A percentile compares a stretch with the other conserved stretches of the same genome.
Evolutionary conservation across 2,888 invertebrate genomes (phyloP).

Genomic region (Aphodius sticticus): DNA sequence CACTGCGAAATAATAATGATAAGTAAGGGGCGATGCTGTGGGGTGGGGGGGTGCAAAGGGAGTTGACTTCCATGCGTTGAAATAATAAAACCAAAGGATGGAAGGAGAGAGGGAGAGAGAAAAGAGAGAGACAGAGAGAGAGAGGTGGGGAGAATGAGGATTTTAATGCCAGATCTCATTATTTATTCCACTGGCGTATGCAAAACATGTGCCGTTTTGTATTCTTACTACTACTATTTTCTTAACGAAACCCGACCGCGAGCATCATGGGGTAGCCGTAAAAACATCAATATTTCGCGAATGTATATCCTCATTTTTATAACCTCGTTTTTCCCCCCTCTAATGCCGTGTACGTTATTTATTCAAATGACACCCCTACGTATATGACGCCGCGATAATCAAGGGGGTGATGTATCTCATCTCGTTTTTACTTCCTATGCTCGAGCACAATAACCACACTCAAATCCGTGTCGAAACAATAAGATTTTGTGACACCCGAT

Average conservation of each 20-base stretch:
- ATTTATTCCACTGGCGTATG: conserved; percentile 37
- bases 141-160: conserved; percentile 11
- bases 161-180: conserved; percentile 37
- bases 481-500: background rate
- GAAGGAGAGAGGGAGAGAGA: background rate
- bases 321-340: background rate
- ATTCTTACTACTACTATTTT: conserved; percentile 37
- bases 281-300: background rate
- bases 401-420: background rate
- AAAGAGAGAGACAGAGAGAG: background rate
- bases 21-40: background rate
- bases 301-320: background rate
- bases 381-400: background rate
- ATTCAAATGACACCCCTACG: background rate
- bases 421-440: background rate
- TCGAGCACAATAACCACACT: background rate
- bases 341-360: background rate
- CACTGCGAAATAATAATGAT: background rate
- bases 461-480: background rate
- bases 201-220: conserved; percentile 37
- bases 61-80: background rate
- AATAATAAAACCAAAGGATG: background rate
- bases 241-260: conserved; percentile 30
- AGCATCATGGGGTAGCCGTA: background rate
- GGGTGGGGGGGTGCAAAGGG: background rate